Base-by-base conservation (phyloP, 2,888 invertebrate species). In the Dromius quadrimaculatus region DNA sequence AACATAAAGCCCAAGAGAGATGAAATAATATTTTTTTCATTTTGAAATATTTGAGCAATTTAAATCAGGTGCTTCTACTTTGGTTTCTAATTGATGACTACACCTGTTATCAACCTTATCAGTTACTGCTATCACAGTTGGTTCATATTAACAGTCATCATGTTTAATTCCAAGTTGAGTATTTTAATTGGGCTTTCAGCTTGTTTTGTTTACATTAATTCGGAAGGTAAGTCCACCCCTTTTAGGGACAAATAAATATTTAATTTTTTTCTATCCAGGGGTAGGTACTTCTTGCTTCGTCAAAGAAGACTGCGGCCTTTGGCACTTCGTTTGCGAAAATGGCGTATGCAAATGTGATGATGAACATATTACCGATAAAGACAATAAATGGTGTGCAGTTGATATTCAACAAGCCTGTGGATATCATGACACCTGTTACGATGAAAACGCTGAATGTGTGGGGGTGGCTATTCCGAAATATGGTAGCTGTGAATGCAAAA, bases 181-280 rank as follows among this genome's bases (percentile, higher is more conserved):
- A 28, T 63, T 45, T 45, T 63, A 11, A 17, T 43, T 13, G 22
- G 28, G 15, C 23, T 63, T n/a, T 43, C 43, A 6, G 17, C 32
- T 1, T 45, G 5, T 11, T 45, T 23, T 17, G 20, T 13, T 43
- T 63, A 43, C 45, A 13, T 41, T 63, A 23, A 63, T 22, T 15
- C 43, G 6, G 15, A 28, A 43, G 63, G 63, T 63, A 63, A 43
- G 17, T 32, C n/a, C n/a, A n/a, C n/a, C n/a, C n/a, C n/a, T n/a
- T n/a, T n/a, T n/a, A n/a, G n/a, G n/a, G n/a, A n/a, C n/a, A n/a
- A n/a, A n/a, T n/a, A n/a, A n/a, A n/a, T n/a, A n/a, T n/a, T n/a
- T n/a, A 1, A 38, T 43, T 13, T 43, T 4, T n/a, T 43, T n/a
- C 3, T 2, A 43, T 57, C 4, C 15, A 63, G 63, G 63, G 8